A percentile compares a stretch with the other conserved stretches of the same genome.
Evolutionary conservation across 2,113 vertebrate species (phyloP).

Genomic region (Sceloporus undulatus): DNA sequence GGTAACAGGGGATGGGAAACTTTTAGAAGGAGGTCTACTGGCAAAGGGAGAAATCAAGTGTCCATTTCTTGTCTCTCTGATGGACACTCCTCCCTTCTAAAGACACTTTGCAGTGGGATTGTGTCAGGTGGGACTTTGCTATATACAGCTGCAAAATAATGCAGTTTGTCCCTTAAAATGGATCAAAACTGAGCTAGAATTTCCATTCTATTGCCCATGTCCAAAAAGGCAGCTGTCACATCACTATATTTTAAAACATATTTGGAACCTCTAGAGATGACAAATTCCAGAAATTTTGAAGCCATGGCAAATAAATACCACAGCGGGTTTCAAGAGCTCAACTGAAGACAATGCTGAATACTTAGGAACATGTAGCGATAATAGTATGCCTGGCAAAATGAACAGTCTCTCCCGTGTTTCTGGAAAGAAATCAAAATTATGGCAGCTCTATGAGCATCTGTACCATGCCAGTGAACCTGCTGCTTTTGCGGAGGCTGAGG

Average conservation of each 20-base stretch:
- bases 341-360: not conserved
- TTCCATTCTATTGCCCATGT: not conserved
- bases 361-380: constrained; percentile 26
- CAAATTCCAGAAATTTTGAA: constrained; percentile 35
- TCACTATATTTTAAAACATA: not conserved
- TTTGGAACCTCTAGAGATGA: not conserved
- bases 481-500: constrained; percentile 15
- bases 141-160: not conserved
- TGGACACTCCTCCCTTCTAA: not conserved
- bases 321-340: constrained; percentile 36
- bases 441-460: not conserved
- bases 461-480: not conserved
- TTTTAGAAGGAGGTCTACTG: not conserved
- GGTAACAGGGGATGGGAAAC: not conserved
- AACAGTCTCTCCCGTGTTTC: not conserved
- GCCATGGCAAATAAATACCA: constrained; percentile 25
- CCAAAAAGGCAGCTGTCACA: not conserved
- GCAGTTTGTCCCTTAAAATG: not conserved
- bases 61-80: not conserved
- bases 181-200: not conserved
- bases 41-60: not conserved
- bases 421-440: not conserved
- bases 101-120: no score
- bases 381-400: not conserved
- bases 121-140: not conserved